Conservation (phyloP, 2,797 vertebrate species). For the Megalops cyprinoides region DNA sequence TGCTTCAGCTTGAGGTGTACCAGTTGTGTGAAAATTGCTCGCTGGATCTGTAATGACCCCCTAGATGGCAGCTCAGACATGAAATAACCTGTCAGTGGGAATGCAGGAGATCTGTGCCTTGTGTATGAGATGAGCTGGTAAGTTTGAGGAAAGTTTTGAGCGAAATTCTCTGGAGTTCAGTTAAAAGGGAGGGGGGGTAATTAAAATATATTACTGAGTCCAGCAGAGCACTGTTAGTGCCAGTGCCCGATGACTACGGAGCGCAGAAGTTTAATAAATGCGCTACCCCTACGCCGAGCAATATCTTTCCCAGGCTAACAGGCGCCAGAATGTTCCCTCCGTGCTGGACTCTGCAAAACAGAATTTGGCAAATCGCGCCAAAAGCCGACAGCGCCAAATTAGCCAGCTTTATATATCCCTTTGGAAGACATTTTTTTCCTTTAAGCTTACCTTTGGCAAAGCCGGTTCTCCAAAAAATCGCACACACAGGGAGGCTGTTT, state of each 20-base stretch:
- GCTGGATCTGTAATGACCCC: background rate
- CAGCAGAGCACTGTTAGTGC: background rate
- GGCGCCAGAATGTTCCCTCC: constrained; percentile 14
- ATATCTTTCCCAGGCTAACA: constrained; percentile 20
- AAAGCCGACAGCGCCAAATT: background rate
- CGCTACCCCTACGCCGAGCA: background rate
- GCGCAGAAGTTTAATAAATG: constrained; percentile 13
- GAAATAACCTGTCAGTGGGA: background rate
- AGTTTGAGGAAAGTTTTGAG: background rate
- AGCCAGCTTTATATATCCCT: constrained; percentile 21
- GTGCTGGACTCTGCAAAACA: background rate
- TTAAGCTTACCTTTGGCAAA: background rate
- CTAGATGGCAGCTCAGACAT: background rate
- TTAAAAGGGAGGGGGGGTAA: background rate
- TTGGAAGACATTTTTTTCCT: constrained; percentile 3
- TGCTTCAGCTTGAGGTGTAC: background rate
- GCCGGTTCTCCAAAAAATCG: background rate
- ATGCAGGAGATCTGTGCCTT: background rate
- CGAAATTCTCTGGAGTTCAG: background rate
- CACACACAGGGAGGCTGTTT: background rate
- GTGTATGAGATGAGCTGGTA: background rate
- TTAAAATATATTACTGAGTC: background rate
- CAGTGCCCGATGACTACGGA: too few species aligned
- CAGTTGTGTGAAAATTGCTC: background rate
- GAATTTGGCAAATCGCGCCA: background rate